These are phyloP conservation scores for Penaeus monodon DNA, from an alignment of 2,888 invertebrate species.

Conservation along the genomic window DNA sequence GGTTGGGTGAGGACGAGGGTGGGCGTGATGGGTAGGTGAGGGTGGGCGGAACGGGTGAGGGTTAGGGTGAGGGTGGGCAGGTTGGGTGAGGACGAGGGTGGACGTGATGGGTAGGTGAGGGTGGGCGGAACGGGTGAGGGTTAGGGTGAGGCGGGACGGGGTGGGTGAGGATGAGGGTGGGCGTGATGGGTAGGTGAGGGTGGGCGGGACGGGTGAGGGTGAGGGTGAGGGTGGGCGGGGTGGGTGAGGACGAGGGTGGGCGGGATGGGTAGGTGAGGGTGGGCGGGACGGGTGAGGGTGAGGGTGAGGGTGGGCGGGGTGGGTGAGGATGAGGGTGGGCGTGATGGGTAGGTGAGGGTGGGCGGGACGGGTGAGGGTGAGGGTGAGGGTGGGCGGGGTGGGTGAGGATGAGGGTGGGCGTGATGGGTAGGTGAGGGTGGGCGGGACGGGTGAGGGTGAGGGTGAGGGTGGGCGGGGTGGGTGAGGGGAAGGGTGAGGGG, in stretches of 20 bases:
- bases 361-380: too few species aligned
- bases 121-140: background rate
- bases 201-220: too few species aligned
- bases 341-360: background rate
- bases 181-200: too few species aligned
- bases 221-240: background rate
- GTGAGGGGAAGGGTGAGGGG: too few species aligned
- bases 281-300: background rate
- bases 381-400: background rate
- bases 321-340: too few species aligned
- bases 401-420: background rate
- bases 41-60: background rate
- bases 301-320: too few species aligned
- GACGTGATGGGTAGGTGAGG: background rate
- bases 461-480: background rate
- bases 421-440: background rate
- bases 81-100: background rate
- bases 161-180: too few species aligned
- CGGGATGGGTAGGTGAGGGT: background rate
- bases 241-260: background rate
- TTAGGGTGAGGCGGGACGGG: too few species aligned
- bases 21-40: background rate
- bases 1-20: background rate
- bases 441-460: background rate
- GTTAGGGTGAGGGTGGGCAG: background rate